A percentile compares a stretch with the other conserved stretches of the same genome.
Conservation (phyloP, 2,113 vertebrate genomes). For the Apaloderma vittatum region DNA sequence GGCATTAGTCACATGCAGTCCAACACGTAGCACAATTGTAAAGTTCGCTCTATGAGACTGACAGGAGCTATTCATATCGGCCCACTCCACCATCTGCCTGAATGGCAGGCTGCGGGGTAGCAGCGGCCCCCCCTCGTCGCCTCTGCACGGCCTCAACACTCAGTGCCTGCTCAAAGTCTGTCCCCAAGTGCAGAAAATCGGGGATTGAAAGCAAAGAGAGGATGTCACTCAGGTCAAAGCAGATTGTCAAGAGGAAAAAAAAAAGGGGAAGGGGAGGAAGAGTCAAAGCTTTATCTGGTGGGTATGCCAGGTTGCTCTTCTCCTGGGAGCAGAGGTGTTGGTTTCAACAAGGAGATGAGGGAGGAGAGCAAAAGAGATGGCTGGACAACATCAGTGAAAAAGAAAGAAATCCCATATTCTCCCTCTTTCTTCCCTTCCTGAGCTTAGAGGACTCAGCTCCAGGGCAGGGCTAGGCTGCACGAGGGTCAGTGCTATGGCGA, state of each 20-base stretch:
- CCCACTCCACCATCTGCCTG: slow-evolving; percentile 79
- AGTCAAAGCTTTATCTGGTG: not conserved
- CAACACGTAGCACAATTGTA: slow-evolving; percentile 75
- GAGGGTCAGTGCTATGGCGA: not conserved
- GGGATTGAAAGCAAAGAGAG: slow-evolving; percentile 28
- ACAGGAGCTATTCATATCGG: slow-evolving; percentile 77
- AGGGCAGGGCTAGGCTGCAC: not conserved
- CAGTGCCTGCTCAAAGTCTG: slow-evolving; percentile 43
- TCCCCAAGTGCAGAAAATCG: slow-evolving; percentile 45
- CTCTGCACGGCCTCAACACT: slow-evolving; percentile 22
- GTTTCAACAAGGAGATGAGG: not conserved
- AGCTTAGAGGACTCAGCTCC: not conserved
- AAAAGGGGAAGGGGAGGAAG: not conserved
- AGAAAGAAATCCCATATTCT: not conserved
- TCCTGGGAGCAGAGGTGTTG: not conserved
- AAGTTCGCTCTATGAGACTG: slow-evolving; percentile 74
- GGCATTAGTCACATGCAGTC: slow-evolving; percentile 76
- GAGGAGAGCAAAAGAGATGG: not conserved
- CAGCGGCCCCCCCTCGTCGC: slow-evolving; percentile 18
- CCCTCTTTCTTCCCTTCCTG: not conserved
- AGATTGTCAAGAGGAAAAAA: not conserved
- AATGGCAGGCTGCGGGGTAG: slow-evolving; percentile 70
- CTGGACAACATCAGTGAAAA: not conserved
- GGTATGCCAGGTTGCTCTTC: not conserved
- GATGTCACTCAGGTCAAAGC: slow-evolving; percentile 41